These are phyloP conservation scores for Manacus vitellinus DNA, from an alignment of 2,113 vertebrate species.

Conservation along the genomic window DNA sequence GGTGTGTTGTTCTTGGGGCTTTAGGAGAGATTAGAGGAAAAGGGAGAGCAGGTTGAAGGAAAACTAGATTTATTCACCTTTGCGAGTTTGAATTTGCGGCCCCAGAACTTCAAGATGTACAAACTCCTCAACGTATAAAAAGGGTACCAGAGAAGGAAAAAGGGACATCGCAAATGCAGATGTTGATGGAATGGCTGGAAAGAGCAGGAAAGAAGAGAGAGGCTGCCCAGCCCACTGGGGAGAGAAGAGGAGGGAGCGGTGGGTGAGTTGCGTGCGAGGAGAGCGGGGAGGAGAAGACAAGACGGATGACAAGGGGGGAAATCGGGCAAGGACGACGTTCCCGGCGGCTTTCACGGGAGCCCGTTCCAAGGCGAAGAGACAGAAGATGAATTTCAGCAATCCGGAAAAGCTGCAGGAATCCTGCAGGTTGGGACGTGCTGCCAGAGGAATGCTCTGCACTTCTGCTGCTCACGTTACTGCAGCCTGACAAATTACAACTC, in stretches of 20 bases:
- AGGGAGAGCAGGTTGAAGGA: neutral
- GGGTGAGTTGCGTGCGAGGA: neutral
- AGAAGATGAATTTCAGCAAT: conserved; percentile 38
- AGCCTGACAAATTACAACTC: neutral
- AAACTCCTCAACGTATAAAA: neutral
- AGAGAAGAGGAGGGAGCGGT: neutral
- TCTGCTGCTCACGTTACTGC: neutral
- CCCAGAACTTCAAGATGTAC: neutral
- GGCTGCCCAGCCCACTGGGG: fast-evolving
- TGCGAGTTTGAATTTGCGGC: neutral
- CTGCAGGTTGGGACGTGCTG: conserved; percentile 60
- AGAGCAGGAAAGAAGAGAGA: neutral
- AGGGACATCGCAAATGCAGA: neutral
- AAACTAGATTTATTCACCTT: neutral
- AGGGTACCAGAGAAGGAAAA: neutral
- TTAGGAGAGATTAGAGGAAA: neutral
- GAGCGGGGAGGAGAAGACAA: neutral
- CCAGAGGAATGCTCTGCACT: conserved; percentile 42
- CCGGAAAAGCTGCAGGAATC: conserved; percentile 41
- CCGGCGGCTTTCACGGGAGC: fast-evolving
- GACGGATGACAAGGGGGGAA: neutral
- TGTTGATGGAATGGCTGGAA: neutral
- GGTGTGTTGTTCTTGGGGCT: neutral
- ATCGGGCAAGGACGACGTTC: neutral
- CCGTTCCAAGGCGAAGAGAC: conserved; percentile 14